Evolutionary conservation across 2,888 invertebrate species (phyloP), one percentile per base, ranked within the genome.

Genomic region (Antheraea assamensis): DNA sequence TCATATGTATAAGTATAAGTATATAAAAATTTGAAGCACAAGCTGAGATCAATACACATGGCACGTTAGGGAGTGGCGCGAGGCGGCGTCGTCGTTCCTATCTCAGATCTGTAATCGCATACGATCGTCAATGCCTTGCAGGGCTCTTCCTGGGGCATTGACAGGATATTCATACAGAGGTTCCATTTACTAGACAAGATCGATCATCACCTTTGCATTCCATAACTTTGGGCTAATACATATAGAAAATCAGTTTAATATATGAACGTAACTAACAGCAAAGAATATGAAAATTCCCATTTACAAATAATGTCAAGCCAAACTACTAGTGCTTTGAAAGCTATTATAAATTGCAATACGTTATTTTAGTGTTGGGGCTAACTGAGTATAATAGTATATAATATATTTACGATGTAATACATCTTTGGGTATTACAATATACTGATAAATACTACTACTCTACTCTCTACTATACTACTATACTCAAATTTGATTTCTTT

Each of bases 111-210:
- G 27, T 75, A 75, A 75, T 78, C 76, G 71, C 71, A 55, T 42
- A 68, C 74, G 77, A 79, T 78, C 76, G 76, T 71, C 74, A 61
- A 70, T 76, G 76, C 72, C 75, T 74, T 75, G 72, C 66, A 72
- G 70, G 42, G 58, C 73, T 42, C 78, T 78, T 81, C 79, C 82
- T 76, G 78, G 82, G 80, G 78, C 80, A 79, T 77, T 76, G 81
- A 80, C 74, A 78, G 78, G 78, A 78, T 79, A 74, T 74, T 75
- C 75, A 73, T 72, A 74, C 66, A 68, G 66, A 72, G 30, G 61
- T 17, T 64, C 15, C 17, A 27, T 64, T 15, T 64, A 64, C 61
- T 64, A 64, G 4, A 64, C 3, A 17, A 64, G 30, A 5, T 64
- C 3, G 1, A 30, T 64, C 61, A 30, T 64, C 61, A 64, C 30